phyloP scores from a whole-genome alignment of 2,113 vertebrate species.

The Calidris pugnax region DNA sequence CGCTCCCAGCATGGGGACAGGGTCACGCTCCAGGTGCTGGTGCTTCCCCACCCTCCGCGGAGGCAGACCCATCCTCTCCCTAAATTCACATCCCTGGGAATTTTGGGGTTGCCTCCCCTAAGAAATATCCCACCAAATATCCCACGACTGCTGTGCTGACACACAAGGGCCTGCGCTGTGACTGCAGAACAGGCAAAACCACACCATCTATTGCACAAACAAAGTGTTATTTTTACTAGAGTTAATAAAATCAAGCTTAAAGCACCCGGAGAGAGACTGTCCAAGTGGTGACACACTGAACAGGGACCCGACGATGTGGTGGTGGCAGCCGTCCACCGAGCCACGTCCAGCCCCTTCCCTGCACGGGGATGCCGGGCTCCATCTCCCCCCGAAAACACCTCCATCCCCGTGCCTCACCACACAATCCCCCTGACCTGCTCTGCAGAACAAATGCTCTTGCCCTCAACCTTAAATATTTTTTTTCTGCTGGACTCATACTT shows the following conservation, averaged over 20 bases:
- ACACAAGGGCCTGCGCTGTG: fast-evolving
- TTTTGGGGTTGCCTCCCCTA: neutral
- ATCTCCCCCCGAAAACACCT: neutral
- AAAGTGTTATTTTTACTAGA: neutral
- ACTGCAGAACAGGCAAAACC: neutral
- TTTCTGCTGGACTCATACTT: neutral
- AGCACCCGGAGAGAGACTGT: neutral
- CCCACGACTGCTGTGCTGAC: neutral
- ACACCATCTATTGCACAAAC: neutral
- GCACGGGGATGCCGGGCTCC: neutral
- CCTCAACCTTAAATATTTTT: neutral
- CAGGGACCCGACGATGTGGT: fast-evolving
- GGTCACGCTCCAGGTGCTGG: fast-evolving
- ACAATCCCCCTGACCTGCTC: neutral
- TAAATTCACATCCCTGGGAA: neutral
- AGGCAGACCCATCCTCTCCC: neutral
- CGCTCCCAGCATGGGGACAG: neutral
- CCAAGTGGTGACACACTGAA: neutral
- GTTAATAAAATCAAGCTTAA: neutral
- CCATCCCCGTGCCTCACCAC: neutral
- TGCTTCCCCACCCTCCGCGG: too few species aligned
- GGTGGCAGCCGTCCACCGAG: neutral
- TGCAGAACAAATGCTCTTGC: neutral
- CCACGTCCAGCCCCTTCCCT: neutral
- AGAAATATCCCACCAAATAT: neutral